Evolutionary conservation across 1,140 invertebrate genomes (phyloP).

Genomic region (Samia ricini): DNA sequence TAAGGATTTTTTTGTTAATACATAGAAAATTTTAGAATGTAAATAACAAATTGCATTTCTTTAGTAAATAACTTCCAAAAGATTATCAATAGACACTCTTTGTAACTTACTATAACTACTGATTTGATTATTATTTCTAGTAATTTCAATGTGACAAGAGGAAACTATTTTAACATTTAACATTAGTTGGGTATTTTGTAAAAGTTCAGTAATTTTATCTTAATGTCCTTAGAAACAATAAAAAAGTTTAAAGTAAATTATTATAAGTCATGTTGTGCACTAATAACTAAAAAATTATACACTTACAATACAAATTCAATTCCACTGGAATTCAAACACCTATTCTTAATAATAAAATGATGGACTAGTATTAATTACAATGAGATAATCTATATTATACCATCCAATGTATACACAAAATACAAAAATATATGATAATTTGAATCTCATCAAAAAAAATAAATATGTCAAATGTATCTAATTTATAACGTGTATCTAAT

Average conservation of each 20-base stretch:
- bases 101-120: neutral
- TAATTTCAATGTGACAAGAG: no score
- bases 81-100: neutral
- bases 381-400: slow-evolving; percentile 37
- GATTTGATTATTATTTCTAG: neutral
- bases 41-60: neutral
- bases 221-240: neutral
- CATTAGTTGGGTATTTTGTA: neutral
- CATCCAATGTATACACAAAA: slow-evolving; percentile 23
- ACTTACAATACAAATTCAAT: slow-evolving; percentile 19
- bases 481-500: no score
- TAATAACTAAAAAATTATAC: neutral
- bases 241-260: neutral
- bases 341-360: slow-evolving; percentile 29
- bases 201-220: no score
- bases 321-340: slow-evolving; percentile 26
- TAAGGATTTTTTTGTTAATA: neutral
- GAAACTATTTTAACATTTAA: no score
- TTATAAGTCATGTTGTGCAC: neutral
- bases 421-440: neutral
- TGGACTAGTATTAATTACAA: slow-evolving; percentile 60
- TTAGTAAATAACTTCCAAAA: neutral
- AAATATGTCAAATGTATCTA: neutral
- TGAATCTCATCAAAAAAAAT: slow-evolving; percentile 3
- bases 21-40: neutral